Evolutionary conservation across 1,140 invertebrate genomes (phyloP).

Genomic region (Aphelenchoides avenae): DNA sequence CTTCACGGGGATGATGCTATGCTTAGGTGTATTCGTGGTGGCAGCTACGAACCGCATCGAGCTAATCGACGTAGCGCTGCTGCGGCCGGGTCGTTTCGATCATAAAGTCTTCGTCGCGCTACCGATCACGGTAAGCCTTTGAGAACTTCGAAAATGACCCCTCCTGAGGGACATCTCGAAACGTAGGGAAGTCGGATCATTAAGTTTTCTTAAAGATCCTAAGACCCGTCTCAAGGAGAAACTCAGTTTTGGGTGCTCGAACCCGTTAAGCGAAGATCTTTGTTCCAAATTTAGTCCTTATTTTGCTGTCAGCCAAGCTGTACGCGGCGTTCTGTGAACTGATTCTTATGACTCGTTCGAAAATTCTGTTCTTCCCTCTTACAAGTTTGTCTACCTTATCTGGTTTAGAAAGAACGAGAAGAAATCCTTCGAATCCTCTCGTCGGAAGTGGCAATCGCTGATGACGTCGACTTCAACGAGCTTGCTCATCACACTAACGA

Average conservation of each 20-base stretch:
- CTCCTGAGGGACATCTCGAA: background rate
- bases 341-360: background rate
- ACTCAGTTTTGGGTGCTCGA: too few relatives aligned
- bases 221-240: too few relatives aligned
- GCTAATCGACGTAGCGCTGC: slow-evolving; percentile 84
- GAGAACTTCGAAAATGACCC: too few relatives aligned
- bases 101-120: slow-evolving; percentile 63
- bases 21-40: slow-evolving; percentile 81
- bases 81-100: slow-evolving; percentile 85
- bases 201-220: too few relatives aligned
- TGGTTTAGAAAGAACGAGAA: slow-evolving; percentile 66
- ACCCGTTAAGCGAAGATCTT: background rate
- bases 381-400: background rate
- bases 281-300: background rate
- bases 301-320: too few relatives aligned
- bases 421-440: slow-evolving; percentile 70
- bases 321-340: background rate
- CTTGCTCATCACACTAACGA: slow-evolving; percentile 68
- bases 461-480: slow-evolving; percentile 67
- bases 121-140: slow-evolving; percentile 69
- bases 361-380: background rate
- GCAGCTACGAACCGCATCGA: slow-evolving; percentile 90
- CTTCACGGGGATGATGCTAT: too few relatives aligned
- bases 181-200: too few relatives aligned
- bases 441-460: slow-evolving; percentile 64